Base-by-base conservation (phyloP, 1,140 invertebrate species). In the honey bee (Apis mellifera) region DNA sequence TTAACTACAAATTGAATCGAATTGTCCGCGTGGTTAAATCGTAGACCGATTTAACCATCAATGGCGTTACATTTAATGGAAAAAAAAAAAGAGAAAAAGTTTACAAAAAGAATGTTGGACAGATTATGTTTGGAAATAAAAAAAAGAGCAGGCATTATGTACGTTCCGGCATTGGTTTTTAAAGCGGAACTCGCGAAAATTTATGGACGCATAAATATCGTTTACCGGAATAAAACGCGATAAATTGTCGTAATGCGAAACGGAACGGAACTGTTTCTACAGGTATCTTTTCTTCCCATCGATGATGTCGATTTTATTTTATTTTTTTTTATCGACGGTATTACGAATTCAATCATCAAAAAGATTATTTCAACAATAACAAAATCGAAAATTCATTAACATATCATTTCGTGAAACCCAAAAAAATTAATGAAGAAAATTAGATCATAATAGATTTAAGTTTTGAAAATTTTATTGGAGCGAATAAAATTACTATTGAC, bases 131-230 rank as follows among this genome's bases (percentile, higher is more conserved):
- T 11, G 70, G 23, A 19, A 64, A 15, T n/a, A 48, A 55, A 12
- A 26, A 55, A 72, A 72, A 57, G 9, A 19, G 52, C 17, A 72
- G 23, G 50, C 52, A 55, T 55, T 71, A 71, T 23, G 70, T 57
- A 72, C 21, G 70, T 55, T 32, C 52, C 11, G 52, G 52, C 70
- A 72, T 72, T 72, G 70, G 70, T 72, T 72, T n/a, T 72, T 72
- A 72, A 69, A 72, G 26, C 70, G 70, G 52, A 19, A 26, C 26
- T 32, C 52, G 3, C 54, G 70, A 55, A 26, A 55, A 72, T 72
- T 72, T 72, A 72, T 72, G 70, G 52, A 55, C 70, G 70, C 70
- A 72, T 72, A 72, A 72, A 72, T 72, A 72, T 72, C 70, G 52
- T 72, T 72, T 72, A 72, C 70, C 52, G 70, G 70, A 57, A 57